Conservation (phyloP, 2,113 vertebrate genomes). For the Antechinus stuartii region DNA sequence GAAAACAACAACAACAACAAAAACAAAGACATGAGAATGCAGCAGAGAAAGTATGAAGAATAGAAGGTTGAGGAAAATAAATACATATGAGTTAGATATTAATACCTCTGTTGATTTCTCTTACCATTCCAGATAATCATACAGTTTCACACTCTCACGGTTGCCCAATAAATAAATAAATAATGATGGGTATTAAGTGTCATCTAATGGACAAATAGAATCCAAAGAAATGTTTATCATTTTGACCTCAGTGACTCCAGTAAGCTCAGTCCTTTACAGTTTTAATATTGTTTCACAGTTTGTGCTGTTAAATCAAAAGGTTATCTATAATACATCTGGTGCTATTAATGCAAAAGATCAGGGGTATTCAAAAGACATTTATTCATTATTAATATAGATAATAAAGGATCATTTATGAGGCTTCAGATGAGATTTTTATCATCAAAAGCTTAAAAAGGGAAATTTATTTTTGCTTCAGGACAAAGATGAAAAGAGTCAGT, state of each 20-base stretch:
- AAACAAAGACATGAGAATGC: constrained; percentile 12
- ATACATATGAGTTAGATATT: constrained; percentile 72
- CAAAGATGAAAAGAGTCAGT: constrained; percentile 81
- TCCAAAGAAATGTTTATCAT: constrained; percentile 80
- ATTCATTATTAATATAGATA: constrained; percentile 93
- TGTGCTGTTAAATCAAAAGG: constrained; percentile 91
- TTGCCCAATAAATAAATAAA: constrained; percentile 23
- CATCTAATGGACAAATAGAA: constrained; percentile 75
- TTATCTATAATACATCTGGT: constrained; percentile 90
- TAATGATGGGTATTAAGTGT: constrained; percentile 55
- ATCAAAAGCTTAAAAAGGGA: constrained; percentile 90
- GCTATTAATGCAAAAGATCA: constrained; percentile 88
- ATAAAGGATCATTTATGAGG: constrained; percentile 91
- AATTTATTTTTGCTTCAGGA: constrained; percentile 89
- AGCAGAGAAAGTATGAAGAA: constrained; percentile 71
- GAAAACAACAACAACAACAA: constrained; percentile 53
- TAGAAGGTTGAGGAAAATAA: constrained; percentile 72
- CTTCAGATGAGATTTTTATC: constrained; percentile 91
- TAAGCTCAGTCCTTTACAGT: constrained; percentile 82
- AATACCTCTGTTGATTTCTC: not conserved
- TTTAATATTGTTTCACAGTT: constrained; percentile 89
- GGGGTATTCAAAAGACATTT: constrained; percentile 90
- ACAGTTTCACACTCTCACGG: not conserved
- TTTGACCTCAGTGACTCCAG: constrained; percentile 83
- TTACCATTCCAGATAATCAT: constrained; percentile 58